These are phyloP conservation scores for Desmophyllum pertusum DNA, from an alignment of 92 coral and sea anemone genomes.

Conservation along the genomic window DNA sequence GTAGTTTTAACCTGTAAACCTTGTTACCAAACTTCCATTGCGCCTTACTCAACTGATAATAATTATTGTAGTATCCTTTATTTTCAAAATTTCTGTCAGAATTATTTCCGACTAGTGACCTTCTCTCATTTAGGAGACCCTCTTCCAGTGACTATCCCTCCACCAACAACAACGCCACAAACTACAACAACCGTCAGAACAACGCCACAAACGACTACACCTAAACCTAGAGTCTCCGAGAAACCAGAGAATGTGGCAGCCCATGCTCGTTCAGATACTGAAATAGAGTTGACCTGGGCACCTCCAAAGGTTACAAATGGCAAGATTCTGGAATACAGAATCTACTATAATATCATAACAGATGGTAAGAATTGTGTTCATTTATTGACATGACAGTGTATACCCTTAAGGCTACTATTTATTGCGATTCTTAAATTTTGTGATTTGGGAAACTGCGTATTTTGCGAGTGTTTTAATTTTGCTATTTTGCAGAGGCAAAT, in stretches of 20 bases:
- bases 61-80: not conserved
- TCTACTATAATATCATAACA: not conserved
- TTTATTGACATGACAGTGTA: not conserved
- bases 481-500: no score
- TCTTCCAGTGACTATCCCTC: constrained; percentile 28
- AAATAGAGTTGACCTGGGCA: constrained; percentile 73
- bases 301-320: constrained; percentile 68
- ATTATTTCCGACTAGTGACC: not conserved
- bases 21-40: no score
- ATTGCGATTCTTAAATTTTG: no score
- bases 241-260: constrained; percentile 73
- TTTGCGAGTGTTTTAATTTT: no score
- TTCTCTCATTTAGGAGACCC: constrained; percentile 11
- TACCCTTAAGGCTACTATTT: no score
- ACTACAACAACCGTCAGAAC: constrained; percentile 31
- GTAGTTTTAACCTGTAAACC: no score
- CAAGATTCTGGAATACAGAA: constrained; percentile 50
- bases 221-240: constrained; percentile 44
- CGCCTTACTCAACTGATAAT: no score
- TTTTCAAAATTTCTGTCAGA: not conserved
- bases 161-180: constrained; percentile 51
- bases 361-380: constrained; percentile 15
- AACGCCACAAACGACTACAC: constrained; percentile 26
- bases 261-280: constrained; percentile 54
- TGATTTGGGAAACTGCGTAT: no score